phyloP scores from a whole-genome alignment of 2,113 vertebrate species.

The Vulpes ferrilata region DNA sequence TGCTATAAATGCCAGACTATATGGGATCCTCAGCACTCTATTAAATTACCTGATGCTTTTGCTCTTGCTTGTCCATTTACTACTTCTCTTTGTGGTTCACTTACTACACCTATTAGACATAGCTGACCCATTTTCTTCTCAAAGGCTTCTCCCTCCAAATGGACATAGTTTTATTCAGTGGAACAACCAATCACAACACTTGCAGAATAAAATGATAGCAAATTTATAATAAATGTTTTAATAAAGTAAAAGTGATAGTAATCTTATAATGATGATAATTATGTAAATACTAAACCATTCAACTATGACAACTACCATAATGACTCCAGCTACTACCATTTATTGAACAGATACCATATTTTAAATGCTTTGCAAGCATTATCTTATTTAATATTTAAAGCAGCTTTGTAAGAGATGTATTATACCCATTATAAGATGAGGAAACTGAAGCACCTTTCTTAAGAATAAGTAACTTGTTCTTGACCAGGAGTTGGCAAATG shows the following conservation, averaged over 20 bases:
- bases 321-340: neutral
- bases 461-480: neutral
- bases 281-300: neutral
- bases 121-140: neutral
- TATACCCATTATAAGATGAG: neutral
- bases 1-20: neutral
- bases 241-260: neutral
- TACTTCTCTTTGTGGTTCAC: neutral
- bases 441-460: neutral
- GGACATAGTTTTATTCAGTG: neutral
- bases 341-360: neutral
- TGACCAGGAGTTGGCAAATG: neutral
- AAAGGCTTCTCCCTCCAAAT: neutral
- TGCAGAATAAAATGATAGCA: neutral
- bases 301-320: neutral
- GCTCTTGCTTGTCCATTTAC: neutral
- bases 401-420: neutral
- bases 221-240: neutral
- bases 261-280: neutral
- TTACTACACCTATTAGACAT: neutral
- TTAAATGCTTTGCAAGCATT: neutral
- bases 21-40: neutral
- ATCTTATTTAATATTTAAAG: neutral
- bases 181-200: neutral
- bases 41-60: neutral